Conservation (phyloP, 2,113 vertebrate species). For the Cranoglanis bouderius region DNA sequence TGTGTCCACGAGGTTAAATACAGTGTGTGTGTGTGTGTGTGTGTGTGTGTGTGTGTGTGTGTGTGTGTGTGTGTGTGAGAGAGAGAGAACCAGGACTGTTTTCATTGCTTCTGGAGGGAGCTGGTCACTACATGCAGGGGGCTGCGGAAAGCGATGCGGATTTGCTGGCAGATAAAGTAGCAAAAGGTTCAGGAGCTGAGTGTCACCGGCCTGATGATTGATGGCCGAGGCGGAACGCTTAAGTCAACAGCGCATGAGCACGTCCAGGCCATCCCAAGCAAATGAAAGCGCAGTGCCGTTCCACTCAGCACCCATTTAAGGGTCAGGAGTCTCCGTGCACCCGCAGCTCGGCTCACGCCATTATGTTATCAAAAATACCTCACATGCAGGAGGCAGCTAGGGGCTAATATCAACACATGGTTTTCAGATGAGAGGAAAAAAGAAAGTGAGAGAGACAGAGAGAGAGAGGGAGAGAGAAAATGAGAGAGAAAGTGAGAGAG, state of each 20-base stretch:
- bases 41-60: slow-evolving; percentile 34
- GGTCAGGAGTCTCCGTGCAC: slow-evolving; percentile 72
- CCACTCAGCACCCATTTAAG: slow-evolving; percentile 72
- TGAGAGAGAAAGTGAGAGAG: slow-evolving; percentile 6
- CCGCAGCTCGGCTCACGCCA: slow-evolving; percentile 59
- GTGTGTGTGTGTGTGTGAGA: slow-evolving; percentile 5
- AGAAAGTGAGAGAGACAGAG: background rate
- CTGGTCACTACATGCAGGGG: slow-evolving; percentile 67
- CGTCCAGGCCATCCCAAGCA: slow-evolving; percentile 63
- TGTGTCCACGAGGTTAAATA: slow-evolving; percentile 41
- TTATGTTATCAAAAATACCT: slow-evolving; percentile 69
- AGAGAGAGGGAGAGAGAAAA: slow-evolving; percentile 1
- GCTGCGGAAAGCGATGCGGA: slow-evolving; percentile 48
- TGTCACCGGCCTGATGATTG: slow-evolving; percentile 74
- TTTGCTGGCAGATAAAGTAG: slow-evolving; percentile 67
- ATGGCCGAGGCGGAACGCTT: slow-evolving; percentile 74
- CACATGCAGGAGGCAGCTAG: background rate
- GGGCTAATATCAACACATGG: slow-evolving; percentile 40
- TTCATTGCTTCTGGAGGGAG: slow-evolving; percentile 51
- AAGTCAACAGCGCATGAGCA: slow-evolving; percentile 78
- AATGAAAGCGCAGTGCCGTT: slow-evolving; percentile 52
- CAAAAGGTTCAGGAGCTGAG: slow-evolving; percentile 65
- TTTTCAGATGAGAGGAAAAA: slow-evolving; percentile 26
- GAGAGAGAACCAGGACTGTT: slow-evolving; percentile 46
- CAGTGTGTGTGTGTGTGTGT: slow-evolving; percentile 32